Base-by-base conservation (phyloP, 2,797 vertebrate species). In the Phyllotis vaccarum region DNA sequence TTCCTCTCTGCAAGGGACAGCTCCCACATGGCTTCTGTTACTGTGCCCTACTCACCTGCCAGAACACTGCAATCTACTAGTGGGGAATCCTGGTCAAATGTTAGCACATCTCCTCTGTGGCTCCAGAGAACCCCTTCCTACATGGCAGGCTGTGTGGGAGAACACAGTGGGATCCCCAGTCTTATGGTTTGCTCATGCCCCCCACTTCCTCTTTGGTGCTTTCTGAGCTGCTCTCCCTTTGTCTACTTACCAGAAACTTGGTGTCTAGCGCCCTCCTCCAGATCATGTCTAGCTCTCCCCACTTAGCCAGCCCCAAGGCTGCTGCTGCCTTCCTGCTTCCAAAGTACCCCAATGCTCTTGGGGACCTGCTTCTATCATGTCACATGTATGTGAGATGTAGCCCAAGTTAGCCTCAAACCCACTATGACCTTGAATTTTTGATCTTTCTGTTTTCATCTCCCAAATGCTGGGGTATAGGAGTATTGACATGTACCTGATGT, bases 11-110 rank as follows among this genome's bases (percentile, higher is more conserved):
- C 29, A 13, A 6, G 4, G 1, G 31, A 29, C 62, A 49, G 27
- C 40, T 62, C 16, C 14, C 8, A 19, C 9, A 2, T 16, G 11
- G 6, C 37, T 49, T 27, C 24, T 0, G 9, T 34, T 0, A 11
- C 8, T 3, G 3, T 6, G 10, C 64, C 49, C 5, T 1, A 1
- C 74, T 37, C 5, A 19, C 49, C 29, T 60, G 29, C 70, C 29
- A 22, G 70, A 34, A 29, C 11, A 1, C 56, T 34, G 11, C 3
- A 14, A 40, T 46, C 40, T 75, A 37, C 70, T 74, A 27, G 19
- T 19, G 10, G 54, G 37, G 68, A 40, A 40, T 6, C 27, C 19
- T 76, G 72, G 31, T 46, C 3, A 24, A 16, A 27, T 60, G 29
- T 43, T 12, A 10, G 3, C 31, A 9, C 4, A 11, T 74, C 52